Conservation (phyloP, 2,888 invertebrate genomes). For the Steinernema hermaphroditum region DNA sequence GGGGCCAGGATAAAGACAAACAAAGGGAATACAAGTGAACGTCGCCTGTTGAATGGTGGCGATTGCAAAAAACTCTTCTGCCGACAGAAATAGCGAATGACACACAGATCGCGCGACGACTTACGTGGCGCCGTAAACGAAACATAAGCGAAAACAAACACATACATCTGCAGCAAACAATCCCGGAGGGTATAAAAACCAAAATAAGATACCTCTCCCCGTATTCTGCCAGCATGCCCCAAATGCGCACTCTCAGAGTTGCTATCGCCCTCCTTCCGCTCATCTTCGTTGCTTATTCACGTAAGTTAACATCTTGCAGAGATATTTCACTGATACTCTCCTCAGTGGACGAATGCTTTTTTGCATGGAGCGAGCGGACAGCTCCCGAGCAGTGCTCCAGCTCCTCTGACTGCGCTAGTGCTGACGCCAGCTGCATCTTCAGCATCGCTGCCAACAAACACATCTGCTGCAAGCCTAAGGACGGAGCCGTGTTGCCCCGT, state of each 20-base stretch:
- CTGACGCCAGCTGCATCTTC: conserved; percentile 38
- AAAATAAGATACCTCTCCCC: neutral
- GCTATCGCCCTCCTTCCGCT: neutral
- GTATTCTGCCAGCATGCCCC: neutral
- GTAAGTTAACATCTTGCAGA: neutral
- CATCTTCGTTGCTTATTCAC: neutral
- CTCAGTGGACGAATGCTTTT: conserved; percentile 38
- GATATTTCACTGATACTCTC: too few species aligned
- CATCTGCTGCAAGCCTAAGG: conserved; percentile 41
- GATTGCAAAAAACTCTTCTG: conserved; percentile 26
- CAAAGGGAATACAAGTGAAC: too few species aligned
- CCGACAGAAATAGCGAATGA: conserved; percentile 21
- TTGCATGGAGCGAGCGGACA: conserved; percentile 40
- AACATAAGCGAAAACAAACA: conserved; percentile 27
- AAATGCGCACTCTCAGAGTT: neutral
- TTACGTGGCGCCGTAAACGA: conserved; percentile 31
- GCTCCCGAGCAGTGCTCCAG: conserved; percentile 30
- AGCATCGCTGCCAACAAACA: conserved; percentile 36
- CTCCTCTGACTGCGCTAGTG: conserved; percentile 34
- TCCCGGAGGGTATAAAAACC: conserved; percentile 13
- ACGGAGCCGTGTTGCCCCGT: conserved; percentile 41
- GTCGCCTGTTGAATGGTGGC: neutral
- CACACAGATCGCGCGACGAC: conserved; percentile 26
- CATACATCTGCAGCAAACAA: conserved; percentile 22
- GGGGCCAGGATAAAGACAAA: neutral